phyloP scores from a whole-genome alignment of 2,888 invertebrate genomes.

The Nemotelus pantherinus region DNA sequence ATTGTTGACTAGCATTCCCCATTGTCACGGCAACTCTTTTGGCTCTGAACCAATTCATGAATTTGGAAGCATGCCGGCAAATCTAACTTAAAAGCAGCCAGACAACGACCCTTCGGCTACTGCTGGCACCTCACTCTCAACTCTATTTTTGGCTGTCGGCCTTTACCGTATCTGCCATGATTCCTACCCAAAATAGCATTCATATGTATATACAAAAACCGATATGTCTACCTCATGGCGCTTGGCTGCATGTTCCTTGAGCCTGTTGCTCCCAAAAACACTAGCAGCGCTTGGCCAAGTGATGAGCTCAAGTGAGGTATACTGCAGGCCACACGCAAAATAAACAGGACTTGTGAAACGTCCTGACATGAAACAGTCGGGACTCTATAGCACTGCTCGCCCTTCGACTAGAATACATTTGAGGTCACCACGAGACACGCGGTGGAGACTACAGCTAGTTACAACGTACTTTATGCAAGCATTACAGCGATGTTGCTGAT shows the following conservation, averaged over 20 bases:
- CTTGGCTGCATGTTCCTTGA: conserved; percentile 34
- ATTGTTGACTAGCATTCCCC: neutral
- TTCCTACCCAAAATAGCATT: conserved; percentile 12
- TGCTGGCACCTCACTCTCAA: neutral
- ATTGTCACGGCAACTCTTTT: neutral
- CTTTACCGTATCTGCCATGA: neutral
- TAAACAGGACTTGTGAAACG: conserved; percentile 24
- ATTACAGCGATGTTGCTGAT: conserved; percentile 34
- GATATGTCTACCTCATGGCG: conserved; percentile 19
- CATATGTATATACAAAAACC: conserved; percentile 4
- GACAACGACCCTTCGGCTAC: conserved; percentile 4
- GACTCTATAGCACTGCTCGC: neutral
- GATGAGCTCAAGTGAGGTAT: conserved; percentile 22
- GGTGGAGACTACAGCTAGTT: conserved; percentile 18
- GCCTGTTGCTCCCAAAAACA: conserved; percentile 42
- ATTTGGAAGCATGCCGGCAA: conserved; percentile 30
- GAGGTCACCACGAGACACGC: neutral
- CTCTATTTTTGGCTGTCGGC: conserved; percentile 27
- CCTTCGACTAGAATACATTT: neutral
- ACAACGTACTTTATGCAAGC: conserved; percentile 24
- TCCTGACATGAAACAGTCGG: conserved; percentile 30
- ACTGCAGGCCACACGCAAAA: conserved; percentile 41
- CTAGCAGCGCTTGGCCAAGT: conserved; percentile 6
- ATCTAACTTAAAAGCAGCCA: conserved; percentile 16
- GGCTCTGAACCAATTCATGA: neutral